A percentile compares a stretch with the other conserved stretches of the same genome.
Conservation (phyloP, 2,797 vertebrate species). For the Mycteria americana region DNA sequence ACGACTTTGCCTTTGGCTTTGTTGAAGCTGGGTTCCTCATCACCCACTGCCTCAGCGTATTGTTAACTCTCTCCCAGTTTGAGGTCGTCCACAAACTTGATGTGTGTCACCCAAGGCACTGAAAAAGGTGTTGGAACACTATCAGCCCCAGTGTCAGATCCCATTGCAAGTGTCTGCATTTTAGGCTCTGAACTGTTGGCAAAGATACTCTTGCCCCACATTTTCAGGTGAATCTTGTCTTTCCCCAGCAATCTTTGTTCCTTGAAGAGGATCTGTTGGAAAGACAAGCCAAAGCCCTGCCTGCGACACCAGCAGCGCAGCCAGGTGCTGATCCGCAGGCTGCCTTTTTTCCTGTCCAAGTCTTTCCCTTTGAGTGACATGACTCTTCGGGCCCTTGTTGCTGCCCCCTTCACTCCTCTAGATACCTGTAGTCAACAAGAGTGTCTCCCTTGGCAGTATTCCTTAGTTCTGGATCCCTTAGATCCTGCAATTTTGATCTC, state of each 20-base stretch:
- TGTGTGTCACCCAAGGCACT: neutral
- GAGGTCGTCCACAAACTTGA: neutral
- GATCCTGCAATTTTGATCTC: neutral
- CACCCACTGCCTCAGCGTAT: neutral
- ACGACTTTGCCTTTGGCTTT: neutral
- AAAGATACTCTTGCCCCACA: neutral
- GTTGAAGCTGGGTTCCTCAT: neutral
- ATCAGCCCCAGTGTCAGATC: neutral
- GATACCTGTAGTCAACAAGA: neutral
- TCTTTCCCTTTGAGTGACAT: neutral
- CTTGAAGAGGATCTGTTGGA: neutral
- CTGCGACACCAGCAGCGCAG: neutral
- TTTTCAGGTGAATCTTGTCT: neutral
- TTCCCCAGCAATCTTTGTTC: neutral
- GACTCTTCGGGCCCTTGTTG: neutral
- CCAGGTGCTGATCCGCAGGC: neutral
- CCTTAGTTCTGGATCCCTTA: neutral
- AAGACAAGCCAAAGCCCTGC: neutral
- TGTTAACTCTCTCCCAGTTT: neutral
- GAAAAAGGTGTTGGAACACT: neutral
- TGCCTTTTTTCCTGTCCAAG: neutral
- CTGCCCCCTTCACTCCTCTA: neutral
- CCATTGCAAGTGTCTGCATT: neutral
- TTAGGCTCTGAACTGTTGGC: neutral
- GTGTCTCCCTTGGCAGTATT: neutral